phyloP scores from a whole-genome alignment of 1,140 invertebrate species.

The Drosophila fuyamai region DNA sequence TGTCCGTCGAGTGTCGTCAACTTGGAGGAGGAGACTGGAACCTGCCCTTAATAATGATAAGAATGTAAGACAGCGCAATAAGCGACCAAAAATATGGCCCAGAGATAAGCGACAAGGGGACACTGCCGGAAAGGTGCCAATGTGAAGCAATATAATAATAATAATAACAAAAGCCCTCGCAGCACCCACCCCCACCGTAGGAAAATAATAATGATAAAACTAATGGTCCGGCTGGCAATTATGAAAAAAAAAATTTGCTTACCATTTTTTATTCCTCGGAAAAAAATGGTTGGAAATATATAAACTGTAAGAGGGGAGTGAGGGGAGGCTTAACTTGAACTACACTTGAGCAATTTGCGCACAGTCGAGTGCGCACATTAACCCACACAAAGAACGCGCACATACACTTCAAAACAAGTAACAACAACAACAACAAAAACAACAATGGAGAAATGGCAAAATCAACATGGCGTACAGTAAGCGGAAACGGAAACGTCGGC shows the following conservation, averaged over 20 bases:
- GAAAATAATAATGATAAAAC: conserved; percentile 68
- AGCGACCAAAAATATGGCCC: conserved; percentile 67
- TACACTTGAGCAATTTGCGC: conserved; percentile 82
- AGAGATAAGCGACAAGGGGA: conserved; percentile 62
- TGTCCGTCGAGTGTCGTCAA: conserved; percentile 72
- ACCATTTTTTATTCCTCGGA: conserved; percentile 34
- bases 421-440: conserved; percentile 56
- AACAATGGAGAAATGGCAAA: conserved; percentile 60
- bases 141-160: conserved; percentile 70
- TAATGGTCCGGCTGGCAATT: conserved; percentile 72
- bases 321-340: conserved; percentile 60
- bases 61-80: conserved; percentile 77
- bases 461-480: conserved; percentile 76
- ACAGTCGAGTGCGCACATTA: conserved; percentile 82
- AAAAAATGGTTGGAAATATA: conserved; percentile 41
- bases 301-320: conserved; percentile 35
- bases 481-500: conserved; percentile 79
- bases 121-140: conserved; percentile 63
- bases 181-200: neutral
- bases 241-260: conserved; percentile 64
- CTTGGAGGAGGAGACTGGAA: conserved; percentile 10
- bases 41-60: conserved; percentile 71
- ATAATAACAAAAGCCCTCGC: conserved; percentile 11
- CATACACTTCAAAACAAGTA: conserved; percentile 26
- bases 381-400: conserved; percentile 53